phyloP scores from a whole-genome alignment of 1,140 invertebrate species.

The Magallana ariakensis region DNA sequence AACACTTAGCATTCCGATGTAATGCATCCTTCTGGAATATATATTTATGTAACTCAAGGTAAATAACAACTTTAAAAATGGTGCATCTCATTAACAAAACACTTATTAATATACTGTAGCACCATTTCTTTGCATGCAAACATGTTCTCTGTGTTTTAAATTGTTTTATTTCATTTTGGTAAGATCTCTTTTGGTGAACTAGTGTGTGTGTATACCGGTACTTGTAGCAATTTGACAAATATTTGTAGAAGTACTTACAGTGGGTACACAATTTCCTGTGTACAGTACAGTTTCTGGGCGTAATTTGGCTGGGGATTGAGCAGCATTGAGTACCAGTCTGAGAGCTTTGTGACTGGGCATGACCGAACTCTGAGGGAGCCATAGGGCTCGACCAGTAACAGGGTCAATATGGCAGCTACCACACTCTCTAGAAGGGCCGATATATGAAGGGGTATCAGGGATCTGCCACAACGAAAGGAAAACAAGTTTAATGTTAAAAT shows the following conservation, averaged over 20 bases:
- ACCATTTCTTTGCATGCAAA: no score
- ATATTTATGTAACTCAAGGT: no score
- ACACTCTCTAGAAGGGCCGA: conserved; percentile 90
- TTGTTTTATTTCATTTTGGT: no score
- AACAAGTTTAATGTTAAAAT: neutral
- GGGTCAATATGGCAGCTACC: conserved; percentile 86
- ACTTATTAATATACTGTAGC: no score
- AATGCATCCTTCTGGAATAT: no score
- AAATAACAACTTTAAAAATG: no score
- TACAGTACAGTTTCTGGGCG: conserved; percentile 92
- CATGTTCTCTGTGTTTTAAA: no score
- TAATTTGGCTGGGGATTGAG: conserved; percentile 96
- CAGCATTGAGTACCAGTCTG: conserved; percentile 97
- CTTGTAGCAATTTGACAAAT: neutral
- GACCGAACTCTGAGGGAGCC: conserved; percentile 86
- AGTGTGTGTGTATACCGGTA: no score
- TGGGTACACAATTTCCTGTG: conserved; percentile 97
- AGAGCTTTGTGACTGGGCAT: conserved; percentile 87
- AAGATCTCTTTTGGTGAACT: no score
- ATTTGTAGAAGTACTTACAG: conserved; percentile 85
- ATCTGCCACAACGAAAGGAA: conserved; percentile 42
- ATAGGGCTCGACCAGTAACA: conserved; percentile 87
- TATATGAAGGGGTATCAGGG: conserved; percentile 85
- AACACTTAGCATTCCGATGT: no score
- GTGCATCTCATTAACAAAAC: no score